These are phyloP conservation scores for Pterocles orientalis DNA, from an alignment of 2,113 vertebrate genomes.

Conservation along the genomic window DNA sequence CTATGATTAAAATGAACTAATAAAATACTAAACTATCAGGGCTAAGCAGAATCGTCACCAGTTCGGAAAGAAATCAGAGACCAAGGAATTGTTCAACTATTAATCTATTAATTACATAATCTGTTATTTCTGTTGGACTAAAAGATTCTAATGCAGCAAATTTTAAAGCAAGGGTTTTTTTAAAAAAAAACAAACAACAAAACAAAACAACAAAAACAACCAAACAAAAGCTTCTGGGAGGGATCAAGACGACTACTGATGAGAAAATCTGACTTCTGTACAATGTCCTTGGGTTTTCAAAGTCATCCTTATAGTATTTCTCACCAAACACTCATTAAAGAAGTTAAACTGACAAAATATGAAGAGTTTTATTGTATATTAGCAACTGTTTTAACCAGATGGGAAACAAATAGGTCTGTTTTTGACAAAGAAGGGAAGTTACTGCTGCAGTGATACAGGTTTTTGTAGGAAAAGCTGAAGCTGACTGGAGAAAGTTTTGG, in stretches of 20 bases:
- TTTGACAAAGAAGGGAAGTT: neutral
- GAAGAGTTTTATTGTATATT: neutral
- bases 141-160: neutral
- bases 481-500: neutral
- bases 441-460: neutral
- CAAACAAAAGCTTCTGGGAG: neutral
- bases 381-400: neutral
- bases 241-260: neutral
- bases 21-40: neutral
- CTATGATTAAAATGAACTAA: neutral
- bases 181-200: too few relatives aligned
- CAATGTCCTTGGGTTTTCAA: neutral
- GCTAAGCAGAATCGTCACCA: neutral
- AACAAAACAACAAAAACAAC: neutral
- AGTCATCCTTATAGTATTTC: neutral
- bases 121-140: neutral
- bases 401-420: neutral
- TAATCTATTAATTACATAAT: neutral
- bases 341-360: neutral
- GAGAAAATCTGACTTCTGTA: neutral
- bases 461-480: neutral
- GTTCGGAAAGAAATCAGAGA: neutral
- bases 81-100: neutral
- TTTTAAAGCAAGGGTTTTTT: neutral
- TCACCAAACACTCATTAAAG: neutral